phyloP scores from a whole-genome alignment of 2,797 vertebrate genomes.

The Rhinichthys osculus region DNA sequence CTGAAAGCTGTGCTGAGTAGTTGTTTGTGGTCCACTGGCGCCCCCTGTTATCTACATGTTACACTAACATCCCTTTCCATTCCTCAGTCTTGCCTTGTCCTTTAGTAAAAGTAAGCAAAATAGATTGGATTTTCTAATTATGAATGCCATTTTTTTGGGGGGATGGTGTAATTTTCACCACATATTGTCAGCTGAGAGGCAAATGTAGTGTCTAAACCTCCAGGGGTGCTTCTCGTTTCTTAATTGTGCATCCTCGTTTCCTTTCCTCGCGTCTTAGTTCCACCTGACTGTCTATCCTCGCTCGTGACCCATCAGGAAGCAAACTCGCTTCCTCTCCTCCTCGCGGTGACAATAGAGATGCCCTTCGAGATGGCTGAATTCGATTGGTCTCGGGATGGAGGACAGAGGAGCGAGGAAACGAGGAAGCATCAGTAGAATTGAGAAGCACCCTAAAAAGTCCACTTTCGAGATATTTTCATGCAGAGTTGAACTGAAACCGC shows the following conservation, averaged over 20 bases:
- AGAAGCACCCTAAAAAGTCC: neutral
- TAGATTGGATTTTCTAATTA: neutral
- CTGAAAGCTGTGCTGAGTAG: neutral
- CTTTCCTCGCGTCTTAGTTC: neutral
- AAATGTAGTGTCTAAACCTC: neutral
- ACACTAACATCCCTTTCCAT: neutral
- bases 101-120: neutral
- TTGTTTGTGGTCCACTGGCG: conserved; percentile 55
- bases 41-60: conserved; percentile 63
- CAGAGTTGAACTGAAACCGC: neutral
- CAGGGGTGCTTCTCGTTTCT: too few species aligned
- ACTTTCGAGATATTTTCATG: neutral
- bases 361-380: neutral
- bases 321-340: too few species aligned
- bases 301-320: neutral
- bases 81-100: neutral
- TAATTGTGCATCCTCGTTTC: neutral
- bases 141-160: neutral
- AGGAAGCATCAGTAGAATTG: too few species aligned
- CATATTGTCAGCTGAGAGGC: neutral
- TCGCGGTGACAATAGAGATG: too few species aligned
- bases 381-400: neutral
- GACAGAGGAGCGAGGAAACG: too few species aligned
- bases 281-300: too few species aligned
- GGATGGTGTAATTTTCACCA: neutral